Conservation (phyloP, 2,797 vertebrate genomes). For the Picus viridis region DNA sequence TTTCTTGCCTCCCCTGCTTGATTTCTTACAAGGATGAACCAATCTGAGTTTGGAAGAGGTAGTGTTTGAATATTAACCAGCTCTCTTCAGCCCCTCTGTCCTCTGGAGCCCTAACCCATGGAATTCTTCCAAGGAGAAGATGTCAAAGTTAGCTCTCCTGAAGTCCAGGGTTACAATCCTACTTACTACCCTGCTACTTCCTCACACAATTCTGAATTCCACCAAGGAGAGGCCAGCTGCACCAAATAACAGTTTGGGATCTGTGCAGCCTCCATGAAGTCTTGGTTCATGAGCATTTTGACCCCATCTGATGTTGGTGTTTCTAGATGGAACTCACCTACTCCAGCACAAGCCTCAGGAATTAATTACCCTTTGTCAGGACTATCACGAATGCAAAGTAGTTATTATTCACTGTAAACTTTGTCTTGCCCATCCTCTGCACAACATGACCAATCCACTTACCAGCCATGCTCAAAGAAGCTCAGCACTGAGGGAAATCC, state of each 20-base stretch:
- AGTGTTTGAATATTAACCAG: no score
- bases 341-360: background rate
- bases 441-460: background rate
- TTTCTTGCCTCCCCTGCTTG: no score
- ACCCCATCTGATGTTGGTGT: background rate
- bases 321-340: background rate
- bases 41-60: no score
- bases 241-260: accelerated
- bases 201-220: background rate
- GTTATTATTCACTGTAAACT: background rate
- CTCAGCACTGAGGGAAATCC: background rate
- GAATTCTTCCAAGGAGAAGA: no score
- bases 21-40: no score
- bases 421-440: background rate
- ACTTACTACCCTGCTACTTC: no score
- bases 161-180: no score
- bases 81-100: no score
- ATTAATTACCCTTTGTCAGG: background rate
- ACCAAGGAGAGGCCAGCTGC: background rate
- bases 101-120: no score
- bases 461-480: background rate
- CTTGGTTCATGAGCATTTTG: accelerated
- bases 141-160: no score
- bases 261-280: accelerated
- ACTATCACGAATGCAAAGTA: background rate